phyloP scores from a whole-genome alignment of 2,888 invertebrate genomes.

The Andrena haemorrhoa region DNA sequence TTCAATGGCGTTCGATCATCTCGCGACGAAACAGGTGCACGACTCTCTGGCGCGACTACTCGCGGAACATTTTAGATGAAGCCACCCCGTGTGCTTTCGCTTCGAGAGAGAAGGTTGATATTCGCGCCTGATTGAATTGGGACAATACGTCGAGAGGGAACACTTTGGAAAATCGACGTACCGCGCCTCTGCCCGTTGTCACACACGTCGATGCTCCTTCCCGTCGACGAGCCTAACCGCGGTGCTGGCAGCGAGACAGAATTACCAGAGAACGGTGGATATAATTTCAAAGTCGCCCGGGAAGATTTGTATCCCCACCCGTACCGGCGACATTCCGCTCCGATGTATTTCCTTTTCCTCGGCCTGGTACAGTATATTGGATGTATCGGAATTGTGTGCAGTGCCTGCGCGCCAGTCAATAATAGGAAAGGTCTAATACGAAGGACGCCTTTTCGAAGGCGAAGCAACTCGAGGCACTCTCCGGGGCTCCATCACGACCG shows the following conservation, averaged over 20 bases:
- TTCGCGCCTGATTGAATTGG: conserved; percentile 45
- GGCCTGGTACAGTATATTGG: conserved; percentile 19
- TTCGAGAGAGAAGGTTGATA: conserved; percentile 33
- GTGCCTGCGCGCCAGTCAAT: conserved; percentile 42
- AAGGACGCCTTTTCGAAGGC: conserved; percentile 50
- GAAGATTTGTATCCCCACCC: conserved; percentile 14
- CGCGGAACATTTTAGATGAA: conserved; percentile 28
- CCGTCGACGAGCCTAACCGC: background rate
- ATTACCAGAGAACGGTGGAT: background rate
- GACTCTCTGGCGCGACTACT: conserved; percentile 20
- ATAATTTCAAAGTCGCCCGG: conserved; percentile 9
- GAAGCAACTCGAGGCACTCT: conserved; percentile 53
- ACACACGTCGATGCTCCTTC: background rate
- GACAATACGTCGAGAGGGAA: conserved; percentile 34
- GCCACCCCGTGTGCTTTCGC: background rate
- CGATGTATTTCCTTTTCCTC: conserved; percentile 11
- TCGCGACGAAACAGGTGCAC: background rate
- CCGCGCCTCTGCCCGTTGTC: background rate
- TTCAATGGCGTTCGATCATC: background rate
- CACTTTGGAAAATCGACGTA: conserved; percentile 33
- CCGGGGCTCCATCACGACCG: conserved; percentile 49
- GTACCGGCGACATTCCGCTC: conserved; percentile 6
- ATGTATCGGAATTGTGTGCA: conserved; percentile 47
- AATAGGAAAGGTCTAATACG: conserved; percentile 51
- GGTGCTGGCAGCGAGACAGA: background rate